Conservation (phyloP, 2,797 vertebrate genomes). For the Poliocrania exsul region DNA sequence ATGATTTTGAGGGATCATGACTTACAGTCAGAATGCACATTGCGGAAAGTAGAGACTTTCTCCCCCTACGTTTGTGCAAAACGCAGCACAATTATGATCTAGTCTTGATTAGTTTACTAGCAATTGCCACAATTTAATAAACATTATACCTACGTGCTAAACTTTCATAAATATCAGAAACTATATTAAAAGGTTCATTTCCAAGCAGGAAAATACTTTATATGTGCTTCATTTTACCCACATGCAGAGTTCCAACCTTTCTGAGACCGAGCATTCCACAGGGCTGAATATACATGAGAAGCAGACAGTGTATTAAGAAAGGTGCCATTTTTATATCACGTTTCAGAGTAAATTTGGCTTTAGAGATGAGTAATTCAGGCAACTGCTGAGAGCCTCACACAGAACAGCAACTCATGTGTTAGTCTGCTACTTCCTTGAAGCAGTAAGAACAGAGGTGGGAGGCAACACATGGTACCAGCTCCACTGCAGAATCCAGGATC, state of each 20-base stretch:
- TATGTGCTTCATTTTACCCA: background rate
- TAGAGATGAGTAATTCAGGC: constrained; percentile 59
- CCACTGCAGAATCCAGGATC: background rate
- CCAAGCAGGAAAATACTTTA: background rate
- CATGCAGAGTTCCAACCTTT: background rate
- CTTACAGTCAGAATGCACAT: background rate
- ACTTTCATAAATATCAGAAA: background rate
- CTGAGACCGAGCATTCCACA: background rate
- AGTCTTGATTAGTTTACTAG: background rate
- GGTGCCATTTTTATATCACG: constrained; percentile 55
- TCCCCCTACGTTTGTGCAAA: background rate
- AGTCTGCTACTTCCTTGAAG: constrained; percentile 61
- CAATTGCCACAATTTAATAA: constrained; percentile 5
- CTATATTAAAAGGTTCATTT: background rate
- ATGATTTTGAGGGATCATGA: background rate
- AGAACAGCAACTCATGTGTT: constrained; percentile 55
- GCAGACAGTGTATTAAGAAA: constrained; percentile 48
- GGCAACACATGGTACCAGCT: constrained; percentile 56
- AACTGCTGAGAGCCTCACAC: constrained; percentile 50
- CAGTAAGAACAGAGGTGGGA: constrained; percentile 66
- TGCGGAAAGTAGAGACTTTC: background rate
- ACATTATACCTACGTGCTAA: background rate
- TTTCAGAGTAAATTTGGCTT: constrained; percentile 59
- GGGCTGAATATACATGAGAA: background rate
- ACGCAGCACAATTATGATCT: background rate